Percentiles rank a stretch among this genome's conserved stretches.
phyloP scores from a whole-genome alignment of 2,888 invertebrate species.

The Apotomis capreana region DNA sequence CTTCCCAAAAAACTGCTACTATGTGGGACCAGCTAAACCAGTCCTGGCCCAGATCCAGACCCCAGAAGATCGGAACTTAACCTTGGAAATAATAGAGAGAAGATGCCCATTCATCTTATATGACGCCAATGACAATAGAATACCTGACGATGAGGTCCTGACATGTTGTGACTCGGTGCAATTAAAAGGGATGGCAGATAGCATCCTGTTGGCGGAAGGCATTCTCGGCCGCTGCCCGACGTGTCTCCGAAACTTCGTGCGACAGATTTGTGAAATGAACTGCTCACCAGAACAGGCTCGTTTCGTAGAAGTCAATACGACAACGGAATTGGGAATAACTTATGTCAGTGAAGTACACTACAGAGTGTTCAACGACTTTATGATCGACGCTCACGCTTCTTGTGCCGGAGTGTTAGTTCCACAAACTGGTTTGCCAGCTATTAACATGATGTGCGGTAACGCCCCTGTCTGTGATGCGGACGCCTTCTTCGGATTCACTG shows the following conservation, averaged over 20 bases:
- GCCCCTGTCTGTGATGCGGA: slow-evolving; percentile 85
- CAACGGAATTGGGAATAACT: slow-evolving; percentile 48
- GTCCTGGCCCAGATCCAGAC: slow-evolving; percentile 46
- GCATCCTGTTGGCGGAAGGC: slow-evolving; percentile 85
- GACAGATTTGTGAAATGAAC: slow-evolving; percentile 90
- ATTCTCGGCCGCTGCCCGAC: slow-evolving; percentile 91
- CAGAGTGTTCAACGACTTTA: slow-evolving; percentile 84
- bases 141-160: slow-evolving; percentile 64
- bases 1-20: slow-evolving; percentile 59
- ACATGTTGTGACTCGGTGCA: slow-evolving; percentile 86
- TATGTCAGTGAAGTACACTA: slow-evolving; percentile 80
- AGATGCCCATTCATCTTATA: slow-evolving; percentile 85
- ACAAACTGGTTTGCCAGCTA: slow-evolving; percentile 87
- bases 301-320: slow-evolving; percentile 60
- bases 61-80: slow-evolving; percentile 62
- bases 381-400: slow-evolving; percentile 87
- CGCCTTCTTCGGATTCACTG: slow-evolving; percentile 87
- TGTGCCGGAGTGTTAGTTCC: slow-evolving; percentile 91
- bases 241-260: slow-evolving; percentile 89
- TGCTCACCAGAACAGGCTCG: slow-evolving; percentile 89
- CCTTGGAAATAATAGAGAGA: slow-evolving; percentile 67
- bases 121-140: slow-evolving; percentile 64
- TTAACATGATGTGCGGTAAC: slow-evolving; percentile 91
- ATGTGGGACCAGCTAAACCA: slow-evolving; percentile 53
- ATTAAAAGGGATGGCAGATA: slow-evolving; percentile 76